These are phyloP conservation scores for Pangasianodon hypophthalmus DNA, from an alignment of 2,113 vertebrate species.

Conservation along the genomic window DNA sequence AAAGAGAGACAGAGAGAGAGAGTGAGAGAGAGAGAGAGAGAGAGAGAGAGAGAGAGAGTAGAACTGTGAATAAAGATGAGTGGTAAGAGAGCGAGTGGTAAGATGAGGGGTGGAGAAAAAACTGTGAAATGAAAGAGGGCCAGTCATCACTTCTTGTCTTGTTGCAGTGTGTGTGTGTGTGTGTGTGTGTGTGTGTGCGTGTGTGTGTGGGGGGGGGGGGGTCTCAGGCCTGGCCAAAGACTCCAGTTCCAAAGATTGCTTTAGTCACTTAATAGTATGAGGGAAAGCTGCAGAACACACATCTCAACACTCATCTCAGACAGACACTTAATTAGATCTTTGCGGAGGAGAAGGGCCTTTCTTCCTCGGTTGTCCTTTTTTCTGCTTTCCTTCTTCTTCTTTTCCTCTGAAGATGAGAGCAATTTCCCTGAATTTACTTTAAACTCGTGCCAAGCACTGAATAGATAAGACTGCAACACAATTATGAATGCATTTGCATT, in stretches of 20 bases:
- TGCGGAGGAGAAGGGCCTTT: constrained; percentile 27
- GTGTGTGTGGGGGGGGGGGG: background rate
- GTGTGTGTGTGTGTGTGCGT: background rate
- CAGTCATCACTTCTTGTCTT: background rate
- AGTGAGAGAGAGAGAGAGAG: background rate
- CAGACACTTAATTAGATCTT: constrained; percentile 56
- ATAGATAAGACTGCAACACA: constrained; percentile 74
- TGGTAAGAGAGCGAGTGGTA: background rate
- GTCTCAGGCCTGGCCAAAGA: constrained; percentile 1
- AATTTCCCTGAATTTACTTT: constrained; percentile 52
- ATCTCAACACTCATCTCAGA: constrained; percentile 28
- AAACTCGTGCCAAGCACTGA: constrained; percentile 69
- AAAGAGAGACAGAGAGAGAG: background rate
- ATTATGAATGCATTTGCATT: constrained; percentile 76
- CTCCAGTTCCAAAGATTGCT: constrained; percentile 30
- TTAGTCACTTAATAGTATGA: constrained; percentile 47
- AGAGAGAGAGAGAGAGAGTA: background rate
- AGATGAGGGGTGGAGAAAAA: constrained; percentile 1
- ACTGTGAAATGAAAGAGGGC: constrained; percentile 7
- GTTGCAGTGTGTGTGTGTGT: background rate
- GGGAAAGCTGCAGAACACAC: constrained; percentile 41
- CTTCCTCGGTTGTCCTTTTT: constrained; percentile 4
- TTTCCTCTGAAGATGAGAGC: constrained; percentile 40
- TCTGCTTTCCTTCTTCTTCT: constrained; percentile 23
- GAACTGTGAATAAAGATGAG: background rate